Evolutionary conservation across 2,797 vertebrate genomes (phyloP).

Genomic region (Thunnus albacares): DNA sequence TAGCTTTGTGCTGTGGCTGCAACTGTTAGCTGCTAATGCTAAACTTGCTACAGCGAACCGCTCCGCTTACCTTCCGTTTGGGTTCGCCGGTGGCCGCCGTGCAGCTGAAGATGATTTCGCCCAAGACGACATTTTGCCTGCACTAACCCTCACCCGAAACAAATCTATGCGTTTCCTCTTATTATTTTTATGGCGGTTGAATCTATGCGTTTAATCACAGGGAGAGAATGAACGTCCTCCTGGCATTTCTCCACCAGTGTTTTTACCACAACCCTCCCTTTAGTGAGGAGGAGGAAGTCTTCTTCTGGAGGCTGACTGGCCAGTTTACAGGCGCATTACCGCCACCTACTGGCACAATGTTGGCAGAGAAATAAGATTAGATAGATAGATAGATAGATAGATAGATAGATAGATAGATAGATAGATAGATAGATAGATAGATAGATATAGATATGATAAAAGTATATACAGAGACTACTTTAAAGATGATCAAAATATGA

Average conservation of each 20-base stretch:
- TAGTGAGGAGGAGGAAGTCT: constrained; percentile 17
- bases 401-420: no score
- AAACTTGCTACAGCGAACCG: neutral
- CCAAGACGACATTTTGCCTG: constrained; percentile 83
- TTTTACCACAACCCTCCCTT: neutral
- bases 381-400: no score
- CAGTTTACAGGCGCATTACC: neutral
- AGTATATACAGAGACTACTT: no score
- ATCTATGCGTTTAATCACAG: neutral
- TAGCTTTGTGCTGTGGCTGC: neutral
- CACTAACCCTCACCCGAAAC: neutral
- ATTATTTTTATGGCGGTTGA: neutral
- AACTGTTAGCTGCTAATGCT: constrained; percentile 57
- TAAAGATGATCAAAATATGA: no score
- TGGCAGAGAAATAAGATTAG: no score
- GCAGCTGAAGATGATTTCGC: constrained; percentile 68
- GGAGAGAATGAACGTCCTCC: neutral
- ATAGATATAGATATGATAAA: no score
- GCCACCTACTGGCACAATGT: constrained; percentile 45
- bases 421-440: no score
- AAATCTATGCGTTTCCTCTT: neutral
- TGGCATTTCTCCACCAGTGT: neutral
- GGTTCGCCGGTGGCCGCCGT: constrained; percentile 73
- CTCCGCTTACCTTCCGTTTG: constrained; percentile 83
- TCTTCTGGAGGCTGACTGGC: constrained; percentile 14